Conservation (phyloP, 1,140 invertebrate species). For the Atta texana region DNA sequence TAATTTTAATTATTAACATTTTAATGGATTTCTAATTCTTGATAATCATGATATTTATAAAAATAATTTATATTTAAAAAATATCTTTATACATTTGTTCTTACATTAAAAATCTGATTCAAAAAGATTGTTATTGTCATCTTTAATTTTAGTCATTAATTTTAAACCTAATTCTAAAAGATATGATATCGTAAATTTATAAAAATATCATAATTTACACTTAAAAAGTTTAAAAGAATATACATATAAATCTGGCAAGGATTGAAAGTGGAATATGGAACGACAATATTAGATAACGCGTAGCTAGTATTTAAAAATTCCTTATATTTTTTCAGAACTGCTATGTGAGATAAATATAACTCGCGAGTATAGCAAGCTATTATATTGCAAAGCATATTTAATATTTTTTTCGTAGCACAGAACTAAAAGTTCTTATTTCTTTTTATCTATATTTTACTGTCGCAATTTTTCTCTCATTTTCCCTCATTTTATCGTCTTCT, state of each 20-base stretch:
- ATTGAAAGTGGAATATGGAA: neutral
- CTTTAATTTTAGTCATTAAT: neutral
- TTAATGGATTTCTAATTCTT: neutral
- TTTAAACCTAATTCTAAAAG: neutral
- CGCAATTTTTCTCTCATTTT: conserved; percentile 5
- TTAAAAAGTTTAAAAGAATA: neutral
- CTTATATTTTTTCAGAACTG: neutral
- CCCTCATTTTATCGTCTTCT: neutral
- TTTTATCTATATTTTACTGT: neutral
- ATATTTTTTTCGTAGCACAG: conserved; percentile 26
- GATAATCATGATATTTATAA: neutral
- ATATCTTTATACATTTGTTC: neutral
- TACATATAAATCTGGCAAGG: neutral
- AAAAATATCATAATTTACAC: neutral
- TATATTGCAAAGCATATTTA: neutral
- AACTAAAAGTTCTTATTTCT: neutral
- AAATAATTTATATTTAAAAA: neutral
- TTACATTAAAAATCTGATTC: neutral
- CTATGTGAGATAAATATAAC: neutral
- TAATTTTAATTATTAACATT: neutral
- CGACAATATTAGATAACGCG: no score
- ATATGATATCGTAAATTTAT: neutral
- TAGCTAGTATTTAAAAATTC: neutral
- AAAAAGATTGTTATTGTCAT: neutral
- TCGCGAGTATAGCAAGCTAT: neutral